Evolutionary conservation across 2,113 vertebrate species (phyloP), one percentile per base, ranked within the genome.

Genomic region (Carassius auratus): DNA sequence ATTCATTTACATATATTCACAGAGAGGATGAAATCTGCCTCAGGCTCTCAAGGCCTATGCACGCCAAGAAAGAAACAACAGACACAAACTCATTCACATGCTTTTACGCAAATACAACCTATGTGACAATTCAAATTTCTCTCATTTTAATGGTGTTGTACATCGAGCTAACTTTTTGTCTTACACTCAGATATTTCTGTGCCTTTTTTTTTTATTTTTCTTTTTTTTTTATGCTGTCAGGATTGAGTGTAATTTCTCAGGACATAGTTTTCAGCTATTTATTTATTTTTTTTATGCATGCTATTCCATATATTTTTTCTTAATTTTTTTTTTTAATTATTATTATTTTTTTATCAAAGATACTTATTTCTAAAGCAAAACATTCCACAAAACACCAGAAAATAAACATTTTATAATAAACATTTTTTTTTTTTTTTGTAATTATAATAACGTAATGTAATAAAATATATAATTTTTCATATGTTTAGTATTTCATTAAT

Each of bases 1-100:
- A 59, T 48, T 80, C 4, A 69, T 79, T 79, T 84, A 85, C 57
- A 68, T 75, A 76, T 48, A 42, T 57, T 75, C 59, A 64, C 7
- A 15, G 75, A 68, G 62, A 55, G 76, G 42, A 84, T 64, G 61
- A 62, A 66, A 78, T 55, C 21, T 52, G 75, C 66, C 55, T 42
- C 64, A 23, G 66, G 74, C 84, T 48, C 75, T 48, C 57, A 42
- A 62, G 42, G 71, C n/a, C 71, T 75, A 7, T 75, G n/a, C 71
- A 23, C 0, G 71, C 12, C 71, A 50, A 75, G 42, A 75, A 75
- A 75, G 2, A 75, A 81, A 80, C 9, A 48, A 52, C 2, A 73
- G 23, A 73, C 81, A 62, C 80, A 52, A 30, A 68, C 77, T 59
- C 17, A 79, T 59, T 59, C 55, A 61, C 19, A 59, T 59, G 10